Conservation (phyloP, 2,888 invertebrate genomes). For the Lasioglossum pauxillum region DNA sequence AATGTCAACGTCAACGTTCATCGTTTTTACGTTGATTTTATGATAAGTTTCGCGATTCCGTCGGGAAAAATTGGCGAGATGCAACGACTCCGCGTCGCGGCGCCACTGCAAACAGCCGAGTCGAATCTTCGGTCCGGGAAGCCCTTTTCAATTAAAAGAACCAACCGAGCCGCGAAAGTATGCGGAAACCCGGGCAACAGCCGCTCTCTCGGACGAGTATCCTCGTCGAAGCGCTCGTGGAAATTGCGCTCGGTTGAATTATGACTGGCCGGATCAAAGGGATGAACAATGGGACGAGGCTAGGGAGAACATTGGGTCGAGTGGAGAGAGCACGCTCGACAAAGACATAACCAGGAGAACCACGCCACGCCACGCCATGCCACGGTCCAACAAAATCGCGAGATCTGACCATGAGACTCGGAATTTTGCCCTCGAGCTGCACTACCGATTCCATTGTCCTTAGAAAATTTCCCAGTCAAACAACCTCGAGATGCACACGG, state of each 20-base stretch:
- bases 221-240: constrained; percentile 36
- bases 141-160: constrained; percentile 2
- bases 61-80: not conserved
- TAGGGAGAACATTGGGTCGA: not conserved
- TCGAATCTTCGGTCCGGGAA: not conserved
- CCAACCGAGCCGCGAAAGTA: not conserved
- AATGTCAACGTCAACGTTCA: no score
- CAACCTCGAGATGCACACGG: not conserved
- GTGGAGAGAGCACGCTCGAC: constrained; percentile 1
- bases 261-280: constrained; percentile 59
- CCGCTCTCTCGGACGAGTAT: constrained; percentile 29
- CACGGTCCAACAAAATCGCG: constrained; percentile 17
- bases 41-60: not conserved
- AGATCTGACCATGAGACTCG: constrained; percentile 6
- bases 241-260: constrained; percentile 60
- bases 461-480: not conserved
- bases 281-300: constrained; percentile 4
- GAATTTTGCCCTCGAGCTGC: not conserved
- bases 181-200: not conserved
- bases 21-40: no score
- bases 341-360: constrained; percentile 12
- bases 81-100: not conserved
- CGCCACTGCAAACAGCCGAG: not conserved
- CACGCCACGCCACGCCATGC: no score
- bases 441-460: constrained; percentile 10